These are phyloP conservation scores for Meloidogyne chitwoodi DNA, from an alignment of 1,140 invertebrate genomes.

Conservation along the genomic window DNA sequence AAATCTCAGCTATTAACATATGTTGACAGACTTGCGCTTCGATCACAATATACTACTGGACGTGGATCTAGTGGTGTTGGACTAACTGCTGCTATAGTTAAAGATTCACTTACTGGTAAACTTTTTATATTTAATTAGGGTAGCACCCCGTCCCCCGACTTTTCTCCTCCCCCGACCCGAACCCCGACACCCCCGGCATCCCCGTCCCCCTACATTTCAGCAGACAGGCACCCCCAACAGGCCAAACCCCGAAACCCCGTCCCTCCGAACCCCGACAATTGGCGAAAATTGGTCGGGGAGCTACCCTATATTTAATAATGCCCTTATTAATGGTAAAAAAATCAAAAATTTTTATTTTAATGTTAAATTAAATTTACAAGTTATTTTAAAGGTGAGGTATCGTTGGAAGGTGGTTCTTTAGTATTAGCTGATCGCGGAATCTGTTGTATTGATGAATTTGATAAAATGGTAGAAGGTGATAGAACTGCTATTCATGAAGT, in stretches of 20 bases:
- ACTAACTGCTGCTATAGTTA: constrained; percentile 93
- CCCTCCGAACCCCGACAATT: too few species aligned
- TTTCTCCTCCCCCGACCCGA: too few species aligned
- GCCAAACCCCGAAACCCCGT: too few species aligned
- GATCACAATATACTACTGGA: constrained; percentile 93
- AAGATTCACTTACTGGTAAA: constrained; percentile 81
- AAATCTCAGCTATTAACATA: constrained; percentile 94
- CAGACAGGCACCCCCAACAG: too few species aligned
- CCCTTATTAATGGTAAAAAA: too few species aligned
- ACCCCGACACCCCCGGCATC: too few species aligned
- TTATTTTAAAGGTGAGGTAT: constrained; percentile 73
- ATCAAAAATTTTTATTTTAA: too few species aligned
- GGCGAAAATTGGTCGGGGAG: too few species aligned
- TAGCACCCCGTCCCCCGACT: too few species aligned
- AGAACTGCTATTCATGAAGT: constrained; percentile 97
- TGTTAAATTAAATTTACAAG: too few species aligned
- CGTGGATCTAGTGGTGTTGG: constrained; percentile 94
- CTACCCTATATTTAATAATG: too few species aligned
- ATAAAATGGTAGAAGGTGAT: constrained; percentile 95
- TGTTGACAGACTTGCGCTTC: constrained; percentile 83
- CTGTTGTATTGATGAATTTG: constrained; percentile 99
- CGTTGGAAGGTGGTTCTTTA: constrained; percentile 91
- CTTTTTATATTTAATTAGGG: not conserved
- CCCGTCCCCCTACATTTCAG: too few species aligned
- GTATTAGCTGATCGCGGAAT: constrained; percentile 93